Conservation (phyloP, 1,140 invertebrate genomes). For the Solen grandis region DNA sequence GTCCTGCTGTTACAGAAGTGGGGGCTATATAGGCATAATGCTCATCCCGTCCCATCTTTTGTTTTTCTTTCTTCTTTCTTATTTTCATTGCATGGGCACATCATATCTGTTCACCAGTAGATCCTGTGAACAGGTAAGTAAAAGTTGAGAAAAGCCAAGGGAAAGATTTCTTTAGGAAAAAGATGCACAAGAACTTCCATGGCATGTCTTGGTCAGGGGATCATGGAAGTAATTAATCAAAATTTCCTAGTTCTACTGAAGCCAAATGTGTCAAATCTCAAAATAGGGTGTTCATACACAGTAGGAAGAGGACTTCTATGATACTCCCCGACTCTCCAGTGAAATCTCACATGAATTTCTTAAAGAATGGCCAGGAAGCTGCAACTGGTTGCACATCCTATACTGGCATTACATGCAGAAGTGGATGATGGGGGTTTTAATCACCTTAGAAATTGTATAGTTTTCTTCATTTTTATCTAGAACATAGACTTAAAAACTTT, state of each 20-base stretch:
- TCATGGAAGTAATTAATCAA: background rate
- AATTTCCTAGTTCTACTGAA: background rate
- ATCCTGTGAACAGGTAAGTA: conserved; percentile 31
- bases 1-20: too few relatives aligned
- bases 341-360: background rate
- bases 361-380: conserved; percentile 25
- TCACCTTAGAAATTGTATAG: too few relatives aligned
- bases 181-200: conserved; percentile 38
- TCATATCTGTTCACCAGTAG: conserved; percentile 61
- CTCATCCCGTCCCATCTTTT: too few relatives aligned
- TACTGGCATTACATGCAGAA: too few relatives aligned
- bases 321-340: conserved; percentile 51
- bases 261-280: background rate
- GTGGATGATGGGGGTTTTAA: too few relatives aligned
- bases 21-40: too few relatives aligned
- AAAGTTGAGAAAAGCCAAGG: conserved; percentile 28
- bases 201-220: conserved; percentile 25
- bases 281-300: conserved; percentile 41
- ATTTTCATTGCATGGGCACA: conserved; percentile 70
- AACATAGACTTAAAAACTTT: too few relatives aligned
- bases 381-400: conserved; percentile 66
- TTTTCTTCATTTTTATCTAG: too few relatives aligned
- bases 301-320: conserved; percentile 43
- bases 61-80: too few relatives aligned
- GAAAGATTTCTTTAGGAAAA: conserved; percentile 37